Evolutionary conservation across 2,113 vertebrate genomes (phyloP).

Genomic region (Aramus guarauna): DNA sequence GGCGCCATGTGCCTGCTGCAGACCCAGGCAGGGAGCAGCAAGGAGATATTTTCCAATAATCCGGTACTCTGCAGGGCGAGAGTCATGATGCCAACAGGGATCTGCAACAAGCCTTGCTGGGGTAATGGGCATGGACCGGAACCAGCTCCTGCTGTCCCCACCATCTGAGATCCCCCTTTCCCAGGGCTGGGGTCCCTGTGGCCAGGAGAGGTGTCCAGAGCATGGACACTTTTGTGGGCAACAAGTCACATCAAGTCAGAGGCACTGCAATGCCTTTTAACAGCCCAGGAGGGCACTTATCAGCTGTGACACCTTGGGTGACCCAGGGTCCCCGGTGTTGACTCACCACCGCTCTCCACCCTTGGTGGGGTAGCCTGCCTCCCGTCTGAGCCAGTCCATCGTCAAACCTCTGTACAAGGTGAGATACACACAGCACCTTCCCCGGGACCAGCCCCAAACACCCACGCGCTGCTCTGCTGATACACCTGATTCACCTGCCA

Average conservation of each 20-base stretch:
- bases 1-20: rapidly evolving
- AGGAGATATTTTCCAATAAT: neutral
- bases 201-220: neutral
- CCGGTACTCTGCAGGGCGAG: neutral
- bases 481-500: neutral
- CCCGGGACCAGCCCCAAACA: neutral
- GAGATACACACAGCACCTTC: neutral
- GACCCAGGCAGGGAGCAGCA: neutral
- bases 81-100: neutral
- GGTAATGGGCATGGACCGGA: neutral
- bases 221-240: neutral
- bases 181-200: neutral
- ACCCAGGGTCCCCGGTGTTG: neutral
- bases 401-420: neutral
- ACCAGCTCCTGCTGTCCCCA: neutral
- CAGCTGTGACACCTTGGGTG: neutral
- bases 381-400: neutral
- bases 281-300: neutral
- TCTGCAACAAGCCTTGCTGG: neutral
- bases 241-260: rapidly evolving
- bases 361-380: neutral
- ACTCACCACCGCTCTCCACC: neutral
- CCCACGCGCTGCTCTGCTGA: neutral
- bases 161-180: neutral
- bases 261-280: neutral